These are phyloP conservation scores for Ochropleura plecta DNA, from an alignment of 2,888 invertebrate genomes.

Conservation along the genomic window DNA sequence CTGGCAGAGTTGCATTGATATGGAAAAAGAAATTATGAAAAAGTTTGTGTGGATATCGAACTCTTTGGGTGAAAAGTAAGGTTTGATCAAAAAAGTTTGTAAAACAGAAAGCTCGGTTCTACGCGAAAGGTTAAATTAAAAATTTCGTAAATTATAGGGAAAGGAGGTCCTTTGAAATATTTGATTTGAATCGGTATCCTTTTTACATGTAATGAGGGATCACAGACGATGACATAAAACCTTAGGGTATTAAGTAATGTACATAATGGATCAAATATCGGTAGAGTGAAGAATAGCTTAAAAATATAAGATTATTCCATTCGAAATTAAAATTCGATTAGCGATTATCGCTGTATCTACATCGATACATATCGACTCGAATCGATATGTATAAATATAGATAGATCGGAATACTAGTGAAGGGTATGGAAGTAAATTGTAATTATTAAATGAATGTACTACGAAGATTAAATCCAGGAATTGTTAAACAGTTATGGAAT, in stretches of 20 bases:
- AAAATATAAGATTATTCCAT: conserved; percentile 64
- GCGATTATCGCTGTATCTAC: conserved; percentile 52
- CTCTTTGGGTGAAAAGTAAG: conserved; percentile 35
- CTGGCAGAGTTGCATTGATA: conserved; percentile 47
- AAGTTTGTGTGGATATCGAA: conserved; percentile 34
- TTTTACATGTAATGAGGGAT: conserved; percentile 85
- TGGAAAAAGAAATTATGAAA: conserved; percentile 28
- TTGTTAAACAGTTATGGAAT: conserved; percentile 85
- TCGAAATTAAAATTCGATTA: conserved; percentile 60
- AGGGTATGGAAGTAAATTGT: conserved; percentile 52
- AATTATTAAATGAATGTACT: conserved; percentile 59
- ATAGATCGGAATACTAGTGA: conserved; percentile 53
- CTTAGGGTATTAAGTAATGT: conserved; percentile 81
- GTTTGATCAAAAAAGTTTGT: conserved; percentile 50
- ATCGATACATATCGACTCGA: conserved; percentile 54
- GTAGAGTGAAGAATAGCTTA: conserved; percentile 73
- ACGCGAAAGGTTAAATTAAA: conserved; percentile 46
- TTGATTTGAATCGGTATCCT: conserved; percentile 75
- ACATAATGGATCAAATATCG: conserved; percentile 84
- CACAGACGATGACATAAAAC: conserved; percentile 80
- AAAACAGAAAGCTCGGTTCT: conserved; percentile 36
- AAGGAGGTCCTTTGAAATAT: conserved; percentile 34
- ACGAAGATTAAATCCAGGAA: conserved; percentile 77
- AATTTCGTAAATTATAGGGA: conserved; percentile 41
- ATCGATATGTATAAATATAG: conserved; percentile 58